A percentile compares a stretch with the other conserved stretches of the same genome.
Evolutionary conservation across 2,797 vertebrate species (phyloP).

Genomic region (Alouatta caraya): DNA sequence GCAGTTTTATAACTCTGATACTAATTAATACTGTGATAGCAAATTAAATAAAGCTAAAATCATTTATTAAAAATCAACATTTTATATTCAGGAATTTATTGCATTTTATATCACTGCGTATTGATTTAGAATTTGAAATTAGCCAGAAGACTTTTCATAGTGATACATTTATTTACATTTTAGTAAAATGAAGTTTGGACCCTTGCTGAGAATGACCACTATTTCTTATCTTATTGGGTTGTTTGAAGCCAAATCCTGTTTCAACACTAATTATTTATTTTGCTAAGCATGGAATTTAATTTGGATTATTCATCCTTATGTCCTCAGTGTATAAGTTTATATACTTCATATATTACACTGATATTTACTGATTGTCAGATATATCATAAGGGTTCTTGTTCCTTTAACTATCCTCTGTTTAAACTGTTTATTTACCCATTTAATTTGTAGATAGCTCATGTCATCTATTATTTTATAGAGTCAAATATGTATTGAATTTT

Average conservation of each 20-base stretch:
- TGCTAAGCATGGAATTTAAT: not conserved
- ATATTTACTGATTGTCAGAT: not conserved
- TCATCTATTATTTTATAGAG: not conserved
- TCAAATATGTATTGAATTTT: not conserved
- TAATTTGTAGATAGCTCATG: not conserved
- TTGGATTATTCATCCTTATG: constrained; percentile 14
- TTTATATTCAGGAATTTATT: constrained; percentile 43
- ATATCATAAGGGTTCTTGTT: not conserved
- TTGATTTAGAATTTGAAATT: constrained; percentile 50
- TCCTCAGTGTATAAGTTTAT: not conserved
- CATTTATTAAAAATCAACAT: constrained; percentile 54
- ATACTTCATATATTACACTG: not conserved
- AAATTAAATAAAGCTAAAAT: constrained; percentile 71
- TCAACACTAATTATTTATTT: not conserved
- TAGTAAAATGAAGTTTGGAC: constrained; percentile 40
- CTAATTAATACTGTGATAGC: constrained; percentile 62
- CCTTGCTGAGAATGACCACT: constrained; percentile 19
- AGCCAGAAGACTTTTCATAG: constrained; percentile 46
- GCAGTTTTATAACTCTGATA: constrained; percentile 40
- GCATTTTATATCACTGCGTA: constrained; percentile 30
- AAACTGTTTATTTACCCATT: not conserved
- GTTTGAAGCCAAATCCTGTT: not conserved
- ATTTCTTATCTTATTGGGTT: not conserved
- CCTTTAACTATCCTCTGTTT: not conserved
- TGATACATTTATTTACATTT: not conserved